phyloP scores from a whole-genome alignment of 2,797 vertebrate species.

The Rhinophrynus dorsalis region DNA sequence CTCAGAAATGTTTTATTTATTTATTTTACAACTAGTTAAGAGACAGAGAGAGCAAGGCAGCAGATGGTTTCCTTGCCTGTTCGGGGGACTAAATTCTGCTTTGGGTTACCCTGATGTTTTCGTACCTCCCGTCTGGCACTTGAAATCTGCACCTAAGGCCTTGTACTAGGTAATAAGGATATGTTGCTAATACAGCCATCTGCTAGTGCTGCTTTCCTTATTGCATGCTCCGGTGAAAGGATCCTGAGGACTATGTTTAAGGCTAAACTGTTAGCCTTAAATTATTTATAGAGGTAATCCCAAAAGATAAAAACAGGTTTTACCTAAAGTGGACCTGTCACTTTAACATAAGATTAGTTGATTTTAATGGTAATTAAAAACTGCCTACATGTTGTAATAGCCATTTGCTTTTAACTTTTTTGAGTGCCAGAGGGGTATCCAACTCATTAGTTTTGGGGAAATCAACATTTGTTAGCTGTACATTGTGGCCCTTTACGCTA shows the following conservation, averaged over 20 bases:
- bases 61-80: conserved; percentile 43
- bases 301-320: not conserved
- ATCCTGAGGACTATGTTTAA: conserved; percentile 3
- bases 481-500: no score
- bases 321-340: no score
- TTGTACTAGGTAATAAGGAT: conserved; percentile 29
- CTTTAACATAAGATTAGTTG: no score
- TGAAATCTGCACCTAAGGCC: conserved; percentile 41
- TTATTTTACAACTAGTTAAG: conserved; percentile 42
- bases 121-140: conserved; percentile 4
- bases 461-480: no score
- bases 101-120: conserved; percentile 14
- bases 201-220: conserved; percentile 7
- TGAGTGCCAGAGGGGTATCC: no score
- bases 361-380: no score
- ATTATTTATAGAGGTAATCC: conserved; percentile 11
- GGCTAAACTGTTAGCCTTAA: not conserved
- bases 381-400: no score
- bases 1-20: conserved; percentile 45
- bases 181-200: conserved; percentile 27
- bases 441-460: no score
- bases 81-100: conserved; percentile 16
- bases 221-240: not conserved
- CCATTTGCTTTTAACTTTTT: no score
- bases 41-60: conserved; percentile 13